Conservation (phyloP, 1,140 invertebrate genomes). For the Drosophila bocki region DNA sequence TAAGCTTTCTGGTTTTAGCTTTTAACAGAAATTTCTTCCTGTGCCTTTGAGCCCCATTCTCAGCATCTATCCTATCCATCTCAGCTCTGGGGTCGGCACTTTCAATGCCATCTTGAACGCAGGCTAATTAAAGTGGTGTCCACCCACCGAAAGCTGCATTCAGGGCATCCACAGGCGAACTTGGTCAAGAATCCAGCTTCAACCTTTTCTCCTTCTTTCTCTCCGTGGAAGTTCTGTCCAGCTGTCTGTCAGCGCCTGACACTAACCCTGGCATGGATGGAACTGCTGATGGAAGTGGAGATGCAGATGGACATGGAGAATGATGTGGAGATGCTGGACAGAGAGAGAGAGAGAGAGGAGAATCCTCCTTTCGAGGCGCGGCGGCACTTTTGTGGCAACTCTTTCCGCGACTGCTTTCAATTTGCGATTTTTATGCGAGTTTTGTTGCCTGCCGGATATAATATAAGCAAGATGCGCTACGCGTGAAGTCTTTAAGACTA, state of each 20-base stretch:
- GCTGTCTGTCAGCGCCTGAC: conserved; percentile 67
- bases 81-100: conserved; percentile 50
- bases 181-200: conserved; percentile 15
- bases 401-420: conserved; percentile 51
- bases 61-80: conserved; percentile 39
- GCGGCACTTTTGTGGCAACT: conserved; percentile 68
- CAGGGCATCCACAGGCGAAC: conserved; percentile 7
- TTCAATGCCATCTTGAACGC: conserved; percentile 67
- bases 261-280: conserved; percentile 32
- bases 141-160: conserved; percentile 63
- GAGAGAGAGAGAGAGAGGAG: neutral
- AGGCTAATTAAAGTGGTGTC: conserved; percentile 82
- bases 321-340: conserved; percentile 15
- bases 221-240: conserved; percentile 31
- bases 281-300: conserved; percentile 29
- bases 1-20: too few species aligned
- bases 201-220: neutral
- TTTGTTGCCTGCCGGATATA: conserved; percentile 59
- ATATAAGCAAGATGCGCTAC: conserved; percentile 34
- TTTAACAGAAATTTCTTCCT: neutral
- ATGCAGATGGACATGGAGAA: conserved; percentile 24
- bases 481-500: neutral
- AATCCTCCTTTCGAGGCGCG: conserved; percentile 12
- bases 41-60: neutral
- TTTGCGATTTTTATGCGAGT: conserved; percentile 73